Evolutionary conservation across 2,113 vertebrate genomes (phyloP).

Genomic region (Laterallus jamaicensis): DNA sequence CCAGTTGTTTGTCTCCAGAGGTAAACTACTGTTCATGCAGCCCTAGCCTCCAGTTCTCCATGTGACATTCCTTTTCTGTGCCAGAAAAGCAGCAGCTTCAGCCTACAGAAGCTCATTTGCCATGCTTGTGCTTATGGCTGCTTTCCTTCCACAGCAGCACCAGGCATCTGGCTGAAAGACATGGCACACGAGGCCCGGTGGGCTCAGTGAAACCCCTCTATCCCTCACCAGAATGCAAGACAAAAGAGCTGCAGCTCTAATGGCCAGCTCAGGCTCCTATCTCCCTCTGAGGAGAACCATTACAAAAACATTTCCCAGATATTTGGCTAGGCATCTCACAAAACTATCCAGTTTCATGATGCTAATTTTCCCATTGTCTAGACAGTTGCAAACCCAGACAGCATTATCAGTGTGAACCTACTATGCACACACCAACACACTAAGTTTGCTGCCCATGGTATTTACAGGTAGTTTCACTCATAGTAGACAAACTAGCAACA

Average conservation of each 20-base stretch:
- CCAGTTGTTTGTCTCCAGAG: neutral
- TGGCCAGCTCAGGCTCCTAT: slow-evolving; percentile 48
- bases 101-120: slow-evolving; percentile 26
- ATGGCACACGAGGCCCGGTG: neutral
- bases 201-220: neutral
- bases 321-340: slow-evolving; percentile 61
- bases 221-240: neutral
- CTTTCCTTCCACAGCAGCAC: slow-evolving; percentile 22
- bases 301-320: slow-evolving; percentile 61
- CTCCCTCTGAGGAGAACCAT: slow-evolving; percentile 46
- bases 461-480: slow-evolving; percentile 12
- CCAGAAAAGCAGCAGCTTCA: slow-evolving; percentile 19
- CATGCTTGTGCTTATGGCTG: neutral
- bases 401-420: slow-evolving; percentile 55
- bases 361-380: slow-evolving; percentile 77
- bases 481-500: neutral
- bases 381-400: slow-evolving; percentile 71
- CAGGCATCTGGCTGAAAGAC: neutral
- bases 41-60: neutral
- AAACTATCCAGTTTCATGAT: slow-evolving; percentile 64
- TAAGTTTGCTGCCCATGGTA: neutral
- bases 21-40: neutral
- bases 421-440: neutral
- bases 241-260: slow-evolving; percentile 49
- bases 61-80: neutral